Evolutionary conservation across 1,140 invertebrate genomes (phyloP).

Genomic region (Drosophila malerkotliana): DNA sequence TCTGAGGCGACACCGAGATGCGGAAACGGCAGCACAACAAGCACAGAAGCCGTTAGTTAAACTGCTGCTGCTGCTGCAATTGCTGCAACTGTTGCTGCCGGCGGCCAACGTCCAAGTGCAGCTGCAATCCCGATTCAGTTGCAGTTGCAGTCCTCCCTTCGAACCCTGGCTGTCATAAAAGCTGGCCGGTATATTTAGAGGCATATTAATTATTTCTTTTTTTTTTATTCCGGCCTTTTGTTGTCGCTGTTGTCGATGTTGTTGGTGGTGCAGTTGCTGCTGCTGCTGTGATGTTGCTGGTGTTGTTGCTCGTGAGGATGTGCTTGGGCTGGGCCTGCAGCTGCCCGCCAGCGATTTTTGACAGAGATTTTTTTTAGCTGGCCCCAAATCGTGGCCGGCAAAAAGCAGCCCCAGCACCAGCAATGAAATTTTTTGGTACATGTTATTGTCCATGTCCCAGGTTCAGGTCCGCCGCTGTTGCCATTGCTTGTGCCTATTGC

Average conservation of each 20-base stretch:
- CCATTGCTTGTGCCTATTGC: slow-evolving; percentile 15
- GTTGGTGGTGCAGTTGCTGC: slow-evolving; percentile 37
- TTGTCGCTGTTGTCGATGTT: slow-evolving; percentile 62
- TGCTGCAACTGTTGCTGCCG: slow-evolving; percentile 37
- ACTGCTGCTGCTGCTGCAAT: slow-evolving; percentile 54
- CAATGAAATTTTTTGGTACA: slow-evolving; percentile 79
- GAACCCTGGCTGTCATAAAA: slow-evolving; percentile 78
- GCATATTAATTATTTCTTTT: slow-evolving; percentile 80
- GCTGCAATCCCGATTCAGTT: slow-evolving; percentile 54
- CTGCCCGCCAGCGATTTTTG: slow-evolving; percentile 76
- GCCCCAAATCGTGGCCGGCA: slow-evolving; percentile 58
- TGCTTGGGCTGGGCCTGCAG: slow-evolving; percentile 72
- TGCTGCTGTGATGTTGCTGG: slow-evolving; percentile 22
- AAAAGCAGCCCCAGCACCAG: slow-evolving; percentile 59
- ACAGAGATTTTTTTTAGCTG: slow-evolving; percentile 68
- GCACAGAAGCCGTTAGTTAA: slow-evolving; percentile 81
- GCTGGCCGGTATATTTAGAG: slow-evolving; percentile 71
- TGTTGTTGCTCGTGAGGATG: slow-evolving; percentile 70
- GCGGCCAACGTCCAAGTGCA: slow-evolving; percentile 66
- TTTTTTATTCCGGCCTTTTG: slow-evolving; percentile 57
- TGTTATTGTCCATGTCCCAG: slow-evolving; percentile 77
- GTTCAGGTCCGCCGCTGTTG: slow-evolving; percentile 53
- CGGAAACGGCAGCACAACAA: slow-evolving; percentile 81
- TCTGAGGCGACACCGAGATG: slow-evolving; percentile 80
- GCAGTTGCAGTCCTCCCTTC: slow-evolving; percentile 50